Evolutionary conservation across 2,888 invertebrate species (phyloP), one percentile per base, ranked within the genome.

Genomic region (Rutpela maculata): DNA sequence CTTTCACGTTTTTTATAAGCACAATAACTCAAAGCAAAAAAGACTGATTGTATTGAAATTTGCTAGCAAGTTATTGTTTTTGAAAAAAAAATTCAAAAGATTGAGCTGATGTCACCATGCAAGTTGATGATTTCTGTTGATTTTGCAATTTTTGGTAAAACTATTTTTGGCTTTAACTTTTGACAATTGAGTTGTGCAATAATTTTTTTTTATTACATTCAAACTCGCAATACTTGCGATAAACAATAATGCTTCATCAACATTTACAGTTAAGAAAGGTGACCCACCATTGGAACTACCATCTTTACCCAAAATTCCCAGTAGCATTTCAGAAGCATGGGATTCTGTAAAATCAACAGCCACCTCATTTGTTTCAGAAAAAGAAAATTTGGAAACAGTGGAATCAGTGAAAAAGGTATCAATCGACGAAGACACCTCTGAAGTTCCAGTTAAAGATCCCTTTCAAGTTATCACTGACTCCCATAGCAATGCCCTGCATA

Each of bases 281-380:
- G 94, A 94, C 85, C 92, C 92, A 72, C 93, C 93, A 88, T 90
- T 93, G 81, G 92, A 93, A 80, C 90, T 94, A 83, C 93, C 93
- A 60, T 91, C 92, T 84, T 86, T 90, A 79, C 90, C 94, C 82
- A 91, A 92, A 88, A 86, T 93, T 62, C 94, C 94, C 19, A 91
- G 91, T 85, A 92, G 91, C 86, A 90, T 93, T 78, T 91, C 92
- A 65, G 93, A 94, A 75, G 87, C 85, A 38, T 88, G 89, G 89
- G 85, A 86, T 63, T 82, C 85, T 59, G 80, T 88, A 57, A 84
- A 83, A 80, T 82, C 83, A 76, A 84, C 85, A 57, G 84, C 86
- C 55, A 79, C 84, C 80, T 86, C 86, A 66, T 82, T 87, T 84
- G 84, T 88, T 86, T 83, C 87, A 87, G 62, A 76, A 15, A 78